phyloP scores from a whole-genome alignment of 1,140 invertebrate species.

The Asobara japonica region DNA sequence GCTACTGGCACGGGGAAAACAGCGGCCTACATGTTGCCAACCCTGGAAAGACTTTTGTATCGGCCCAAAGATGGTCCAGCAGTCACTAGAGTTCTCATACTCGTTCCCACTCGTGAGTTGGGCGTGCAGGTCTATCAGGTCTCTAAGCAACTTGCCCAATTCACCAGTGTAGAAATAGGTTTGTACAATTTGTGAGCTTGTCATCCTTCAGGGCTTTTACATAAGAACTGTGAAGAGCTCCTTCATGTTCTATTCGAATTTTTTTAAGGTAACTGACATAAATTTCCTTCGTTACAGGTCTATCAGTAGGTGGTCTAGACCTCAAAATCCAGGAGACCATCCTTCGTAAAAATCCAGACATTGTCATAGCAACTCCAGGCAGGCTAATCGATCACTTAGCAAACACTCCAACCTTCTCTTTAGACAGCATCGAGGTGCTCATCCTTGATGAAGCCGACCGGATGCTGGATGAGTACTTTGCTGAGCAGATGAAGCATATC shows the following conservation, averaged over 20 bases:
- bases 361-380: conserved; percentile 98
- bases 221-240: too few species aligned
- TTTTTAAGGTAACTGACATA: too few species aligned
- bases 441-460: conserved; percentile 96
- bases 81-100: conserved; percentile 87
- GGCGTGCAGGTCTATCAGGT: conserved; percentile 96
- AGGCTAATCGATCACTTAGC: conserved; percentile 97
- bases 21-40: conserved; percentile 97
- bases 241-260: too few species aligned
- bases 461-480: conserved; percentile 98
- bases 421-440: conserved; percentile 92
- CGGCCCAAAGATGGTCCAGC: conserved; percentile 71
- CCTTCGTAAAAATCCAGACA: conserved; percentile 90
- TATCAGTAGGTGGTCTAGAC: conserved; percentile 93
- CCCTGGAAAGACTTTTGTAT: conserved; percentile 91
- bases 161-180: conserved; percentile 84
- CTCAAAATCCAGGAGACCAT: conserved; percentile 87
- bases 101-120: conserved; percentile 96
- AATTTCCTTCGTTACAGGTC: too few species aligned
- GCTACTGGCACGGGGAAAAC: conserved; percentile 99
- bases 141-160: conserved; percentile 89
- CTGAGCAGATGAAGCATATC: conserved; percentile 98
- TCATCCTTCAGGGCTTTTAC: too few species aligned
- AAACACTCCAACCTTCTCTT: conserved; percentile 91
- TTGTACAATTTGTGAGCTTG: too few species aligned